phyloP scores from a whole-genome alignment of 2,113 vertebrate genomes.

The Myotis brandtii region DNA sequence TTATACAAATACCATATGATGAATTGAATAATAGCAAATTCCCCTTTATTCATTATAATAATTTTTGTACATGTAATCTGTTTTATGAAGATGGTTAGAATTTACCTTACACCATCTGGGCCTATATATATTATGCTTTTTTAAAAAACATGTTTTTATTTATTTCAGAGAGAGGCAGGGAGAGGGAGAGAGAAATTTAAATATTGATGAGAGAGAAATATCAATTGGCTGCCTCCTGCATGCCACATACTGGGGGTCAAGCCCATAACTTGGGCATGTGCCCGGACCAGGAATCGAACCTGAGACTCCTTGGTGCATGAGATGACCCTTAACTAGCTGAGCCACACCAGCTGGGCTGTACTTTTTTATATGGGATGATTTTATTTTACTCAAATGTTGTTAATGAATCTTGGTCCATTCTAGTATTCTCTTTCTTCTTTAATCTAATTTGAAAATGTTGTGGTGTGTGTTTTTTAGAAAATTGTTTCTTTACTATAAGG shows the following conservation, averaged over 20 bases:
- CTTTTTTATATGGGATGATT: not conserved
- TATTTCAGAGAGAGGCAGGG: too few species aligned
- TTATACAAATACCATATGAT: constrained; percentile 17
- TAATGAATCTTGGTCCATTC: not conserved
- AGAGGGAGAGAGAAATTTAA: too few species aligned
- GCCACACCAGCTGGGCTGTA: too few species aligned
- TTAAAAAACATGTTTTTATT: too few species aligned
- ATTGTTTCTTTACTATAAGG: not conserved
- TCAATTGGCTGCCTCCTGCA: too few species aligned
- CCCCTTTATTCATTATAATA: not conserved
- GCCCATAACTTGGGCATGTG: too few species aligned
- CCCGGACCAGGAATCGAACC: too few species aligned
- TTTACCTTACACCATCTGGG: not conserved
- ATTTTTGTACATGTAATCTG: not conserved
- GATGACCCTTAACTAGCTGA: too few species aligned
- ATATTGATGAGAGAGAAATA: too few species aligned
- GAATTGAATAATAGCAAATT: not conserved
- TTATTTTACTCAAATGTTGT: constrained; percentile 8
- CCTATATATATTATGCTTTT: not conserved
- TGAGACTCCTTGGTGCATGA: too few species aligned
- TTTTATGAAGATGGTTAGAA: not conserved
- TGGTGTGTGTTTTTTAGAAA: not conserved
- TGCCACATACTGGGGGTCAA: too few species aligned
- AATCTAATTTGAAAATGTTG: not conserved
- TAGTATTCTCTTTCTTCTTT: not conserved